A percentile compares a stretch with the other conserved stretches of the same genome.
phyloP scores from a whole-genome alignment of 2,888 invertebrate species.

The Scaeva pyrastri region DNA sequence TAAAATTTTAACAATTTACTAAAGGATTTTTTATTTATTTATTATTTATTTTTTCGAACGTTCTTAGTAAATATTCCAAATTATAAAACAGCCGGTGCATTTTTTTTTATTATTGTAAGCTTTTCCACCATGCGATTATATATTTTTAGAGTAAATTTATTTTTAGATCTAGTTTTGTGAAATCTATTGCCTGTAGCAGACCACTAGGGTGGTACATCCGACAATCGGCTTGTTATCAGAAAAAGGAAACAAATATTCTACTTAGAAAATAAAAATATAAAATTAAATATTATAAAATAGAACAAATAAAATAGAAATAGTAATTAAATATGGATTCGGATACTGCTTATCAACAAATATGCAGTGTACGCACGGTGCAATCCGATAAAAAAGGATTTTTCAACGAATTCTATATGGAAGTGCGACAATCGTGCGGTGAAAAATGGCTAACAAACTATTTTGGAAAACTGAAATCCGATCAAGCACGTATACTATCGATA shows the following conservation, averaged over 20 bases:
- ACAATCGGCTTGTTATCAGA: not conserved
- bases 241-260: not conserved
- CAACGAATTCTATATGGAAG: slow-evolving; percentile 87
- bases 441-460: slow-evolving; percentile 87
- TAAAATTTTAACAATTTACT: too few species aligned
- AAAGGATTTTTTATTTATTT: too few species aligned
- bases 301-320: not conserved
- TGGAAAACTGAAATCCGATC: slow-evolving; percentile 86
- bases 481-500: slow-evolving; percentile 85
- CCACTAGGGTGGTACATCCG: slow-evolving; percentile 7
- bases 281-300: not conserved
- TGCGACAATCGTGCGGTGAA: slow-evolving; percentile 83
- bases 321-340: slow-evolving; percentile 79
- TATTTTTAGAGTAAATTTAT: slow-evolving; percentile 71
- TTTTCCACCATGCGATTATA: slow-evolving; percentile 43
- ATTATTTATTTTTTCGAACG: too few species aligned
- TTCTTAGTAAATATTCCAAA: too few species aligned
- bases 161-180: slow-evolving; percentile 63
- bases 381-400: slow-evolving; percentile 91
- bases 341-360: slow-evolving; percentile 87
- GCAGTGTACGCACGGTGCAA: slow-evolving; percentile 90
- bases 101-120: slow-evolving; percentile 34
- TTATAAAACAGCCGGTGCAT: slow-evolving; percentile 17
- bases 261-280: not conserved
- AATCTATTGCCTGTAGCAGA: slow-evolving; percentile 51